These are phyloP conservation scores for Sarcophaga rosellei DNA, from an alignment of 2,888 invertebrate genomes.

Conservation along the genomic window DNA sequence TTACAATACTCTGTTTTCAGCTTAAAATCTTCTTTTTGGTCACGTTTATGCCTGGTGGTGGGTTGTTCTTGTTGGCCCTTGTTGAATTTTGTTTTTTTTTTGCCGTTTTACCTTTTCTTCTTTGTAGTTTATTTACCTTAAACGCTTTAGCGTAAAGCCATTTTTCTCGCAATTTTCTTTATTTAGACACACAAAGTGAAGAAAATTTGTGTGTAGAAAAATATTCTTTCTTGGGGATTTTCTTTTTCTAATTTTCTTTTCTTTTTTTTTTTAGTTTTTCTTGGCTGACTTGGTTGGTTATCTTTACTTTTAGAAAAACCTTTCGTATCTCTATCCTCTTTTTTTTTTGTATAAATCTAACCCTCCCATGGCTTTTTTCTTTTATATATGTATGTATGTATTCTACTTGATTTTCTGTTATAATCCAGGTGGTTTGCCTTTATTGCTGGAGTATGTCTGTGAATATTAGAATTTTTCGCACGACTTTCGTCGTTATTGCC, in stretches of 20 bases:
- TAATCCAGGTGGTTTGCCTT: slow-evolving; percentile 28
- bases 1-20: slow-evolving; percentile 4
- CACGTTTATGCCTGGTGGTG: slow-evolving; percentile 51
- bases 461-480: slow-evolving; percentile 54
- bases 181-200: not conserved
- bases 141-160: slow-evolving; percentile 20
- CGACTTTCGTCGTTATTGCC: slow-evolving; percentile 41
- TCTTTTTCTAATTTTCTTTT: slow-evolving; percentile 4
- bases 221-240: slow-evolving; percentile 31
- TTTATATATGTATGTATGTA: no score
- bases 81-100: slow-evolving; percentile 12
- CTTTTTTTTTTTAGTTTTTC: not conserved
- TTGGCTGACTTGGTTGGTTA: not conserved
- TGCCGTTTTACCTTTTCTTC: not conserved
- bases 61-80: slow-evolving; percentile 7
- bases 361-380: not conserved
- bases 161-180: slow-evolving; percentile 25
- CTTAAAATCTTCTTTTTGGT: slow-evolving; percentile 52
- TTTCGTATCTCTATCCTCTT: not conserved
- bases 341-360: not conserved
- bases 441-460: slow-evolving; percentile 19
- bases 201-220: not conserved
- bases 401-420: not conserved
- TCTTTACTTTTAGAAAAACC: not conserved
- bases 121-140: slow-evolving; percentile 56